These are phyloP conservation scores for Crypturellus undulatus DNA, from an alignment of 2,113 vertebrate genomes.

Conservation along the genomic window DNA sequence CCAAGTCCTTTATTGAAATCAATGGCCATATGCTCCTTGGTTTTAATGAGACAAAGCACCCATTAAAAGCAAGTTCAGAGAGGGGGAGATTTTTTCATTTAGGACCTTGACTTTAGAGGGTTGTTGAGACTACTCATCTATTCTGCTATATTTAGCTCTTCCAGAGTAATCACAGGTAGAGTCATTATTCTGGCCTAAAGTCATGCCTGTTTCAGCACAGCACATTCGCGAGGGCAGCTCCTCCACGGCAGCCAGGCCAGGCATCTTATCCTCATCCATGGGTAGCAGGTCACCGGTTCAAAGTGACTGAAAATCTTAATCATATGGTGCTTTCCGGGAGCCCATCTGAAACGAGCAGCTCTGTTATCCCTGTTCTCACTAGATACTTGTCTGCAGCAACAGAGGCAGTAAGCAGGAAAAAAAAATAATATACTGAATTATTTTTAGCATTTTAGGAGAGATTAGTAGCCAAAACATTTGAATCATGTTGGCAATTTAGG, in stretches of 20 bases:
- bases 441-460: background rate
- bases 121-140: background rate
- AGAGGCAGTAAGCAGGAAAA: background rate
- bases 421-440: background rate
- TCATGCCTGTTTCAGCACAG: background rate
- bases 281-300: background rate
- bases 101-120: background rate
- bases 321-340: background rate
- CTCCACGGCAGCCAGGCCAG: background rate
- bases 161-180: background rate
- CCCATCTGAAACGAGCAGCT: background rate
- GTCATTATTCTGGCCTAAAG: background rate
- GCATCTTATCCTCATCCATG: background rate
- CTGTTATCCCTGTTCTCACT: background rate
- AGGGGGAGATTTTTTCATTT: background rate
- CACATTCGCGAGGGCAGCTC: background rate
- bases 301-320: background rate
- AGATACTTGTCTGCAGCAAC: background rate
- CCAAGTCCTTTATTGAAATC: background rate
- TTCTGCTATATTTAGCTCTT: background rate
- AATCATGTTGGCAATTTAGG: background rate
- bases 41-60: background rate
- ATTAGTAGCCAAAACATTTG: slow-evolving; percentile 6
- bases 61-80: background rate
- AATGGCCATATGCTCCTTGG: background rate